These are phyloP conservation scores for Gymnocephalus cernua DNA, from an alignment of 2,113 vertebrate genomes.

Conservation along the genomic window DNA sequence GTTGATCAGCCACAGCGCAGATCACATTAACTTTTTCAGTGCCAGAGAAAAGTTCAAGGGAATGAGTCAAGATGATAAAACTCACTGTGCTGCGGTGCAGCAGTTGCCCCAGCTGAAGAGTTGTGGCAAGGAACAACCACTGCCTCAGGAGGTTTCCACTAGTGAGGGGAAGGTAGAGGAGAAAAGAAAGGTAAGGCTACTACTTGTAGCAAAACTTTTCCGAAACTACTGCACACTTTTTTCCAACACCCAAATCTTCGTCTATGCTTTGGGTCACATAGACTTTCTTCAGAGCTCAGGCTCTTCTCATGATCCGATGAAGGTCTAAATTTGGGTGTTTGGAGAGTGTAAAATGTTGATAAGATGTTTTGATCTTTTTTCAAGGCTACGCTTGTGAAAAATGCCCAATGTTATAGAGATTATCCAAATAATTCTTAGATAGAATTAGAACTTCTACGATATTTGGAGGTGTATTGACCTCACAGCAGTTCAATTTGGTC, in stretches of 20 bases:
- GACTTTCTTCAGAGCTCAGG: background rate
- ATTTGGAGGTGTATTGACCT: background rate
- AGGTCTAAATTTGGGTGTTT: background rate
- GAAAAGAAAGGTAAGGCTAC: slow-evolving; percentile 71
- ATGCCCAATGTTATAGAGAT: background rate
- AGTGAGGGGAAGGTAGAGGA: slow-evolving; percentile 64
- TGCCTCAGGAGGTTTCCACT: slow-evolving; percentile 52
- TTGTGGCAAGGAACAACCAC: slow-evolving; percentile 68
- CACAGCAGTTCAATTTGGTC: background rate
- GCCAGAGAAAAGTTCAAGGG: slow-evolving; percentile 97
- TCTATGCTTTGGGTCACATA: background rate
- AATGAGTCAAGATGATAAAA: slow-evolving; percentile 90
- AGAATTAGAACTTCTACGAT: background rate
- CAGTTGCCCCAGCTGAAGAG: slow-evolving; percentile 60
- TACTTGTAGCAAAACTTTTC: slow-evolving; percentile 1
- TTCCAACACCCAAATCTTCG: background rate
- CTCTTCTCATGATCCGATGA: background rate
- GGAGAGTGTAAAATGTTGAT: background rate
- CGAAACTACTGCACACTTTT: background rate
- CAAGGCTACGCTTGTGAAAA: background rate
- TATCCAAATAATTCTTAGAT: background rate
- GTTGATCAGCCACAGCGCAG: slow-evolving; percentile 82
- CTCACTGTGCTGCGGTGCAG: slow-evolving; percentile 63
- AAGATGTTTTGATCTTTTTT: background rate
- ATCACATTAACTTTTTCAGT: slow-evolving; percentile 97